Conservation (phyloP, 1,140 invertebrate species). For the Drosophila repletoides region DNA sequence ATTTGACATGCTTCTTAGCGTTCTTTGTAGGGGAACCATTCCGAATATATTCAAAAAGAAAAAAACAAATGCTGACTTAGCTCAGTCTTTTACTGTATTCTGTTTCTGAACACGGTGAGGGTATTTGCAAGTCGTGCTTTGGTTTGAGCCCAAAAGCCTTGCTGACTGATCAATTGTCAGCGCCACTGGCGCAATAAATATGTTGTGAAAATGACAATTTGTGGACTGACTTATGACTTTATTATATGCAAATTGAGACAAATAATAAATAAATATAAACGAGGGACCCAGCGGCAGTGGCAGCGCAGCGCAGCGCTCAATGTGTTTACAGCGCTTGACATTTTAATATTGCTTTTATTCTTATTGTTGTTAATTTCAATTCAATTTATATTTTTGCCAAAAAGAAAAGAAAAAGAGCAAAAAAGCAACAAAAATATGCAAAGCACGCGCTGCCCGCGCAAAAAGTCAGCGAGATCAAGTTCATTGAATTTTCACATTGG, state of each 20-base stretch:
- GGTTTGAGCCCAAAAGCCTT: neutral
- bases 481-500: conserved; percentile 70
- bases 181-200: conserved; percentile 61
- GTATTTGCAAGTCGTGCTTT: conserved; percentile 21
- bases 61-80: neutral
- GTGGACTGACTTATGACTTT: conserved; percentile 71
- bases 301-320: conserved; percentile 22
- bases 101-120: conserved; percentile 1
- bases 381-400: conserved; percentile 41
- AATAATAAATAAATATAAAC: conserved; percentile 41
- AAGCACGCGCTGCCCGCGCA: conserved; percentile 39
- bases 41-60: no score
- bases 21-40: no score
- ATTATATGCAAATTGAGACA: conserved; percentile 78
- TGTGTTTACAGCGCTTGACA: conserved; percentile 64
- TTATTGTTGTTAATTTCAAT: conserved; percentile 62
- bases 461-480: conserved; percentile 64
- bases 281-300: no score
- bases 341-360: conserved; percentile 64
- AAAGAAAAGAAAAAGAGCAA: neutral
- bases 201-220: conserved; percentile 71
- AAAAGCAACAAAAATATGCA: conserved; percentile 27
- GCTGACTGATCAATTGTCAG: conserved; percentile 2
- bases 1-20: no score
- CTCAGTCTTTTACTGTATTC: no score